Base-by-base conservation (phyloP, 2,797 vertebrate species). In the Menidia menidia region DNA sequence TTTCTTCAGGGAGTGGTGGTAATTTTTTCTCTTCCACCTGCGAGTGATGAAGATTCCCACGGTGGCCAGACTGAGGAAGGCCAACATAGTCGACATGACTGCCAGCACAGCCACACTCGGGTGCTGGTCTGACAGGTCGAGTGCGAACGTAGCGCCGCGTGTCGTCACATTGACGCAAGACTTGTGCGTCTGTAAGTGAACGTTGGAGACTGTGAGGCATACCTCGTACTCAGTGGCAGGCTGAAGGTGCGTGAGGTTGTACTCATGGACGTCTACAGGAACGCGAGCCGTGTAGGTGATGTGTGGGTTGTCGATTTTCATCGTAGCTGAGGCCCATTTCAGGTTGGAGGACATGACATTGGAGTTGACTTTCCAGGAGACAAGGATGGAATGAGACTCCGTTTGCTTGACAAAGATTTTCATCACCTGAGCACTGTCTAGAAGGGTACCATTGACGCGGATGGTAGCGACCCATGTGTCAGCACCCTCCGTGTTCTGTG, bases 221-320 rank as follows among this genome's bases (percentile, higher is more conserved):
- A 99, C 96, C 61, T 99, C 97, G 0, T 99, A 99, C 59, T 98
- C 97, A 0, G 98, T 99, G 5, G 96, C 94, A 0, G 98, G 98
- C 6, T 99, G 97, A 31, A 99, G 93, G 72, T 98, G 98, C 0
- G 98, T 99, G 53, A 99, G 93, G 87, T 99, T 99, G 83, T 99
- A 99, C 52, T 99, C 98, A 0, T 99, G 98, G 0, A 99, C 96
- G 0, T 99, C 97, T 0, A 98, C 97, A 0, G 98, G 98, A 15
- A 99, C 98, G 6, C 97, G 94, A n/a, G 98, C 98, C 0, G 97
- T 99, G 69, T 99, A 99, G 0, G 98, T 98, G 62, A 99, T 97
- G 87, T 98, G 98, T 0, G 97, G 97, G 89, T 98, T 99, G 91
- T 98, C 97, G 0, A 99, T 97, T 88, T 97, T 98, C 97, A 99